phyloP scores from a whole-genome alignment of 2,888 invertebrate genomes.

The Leptopilina syphax region DNA sequence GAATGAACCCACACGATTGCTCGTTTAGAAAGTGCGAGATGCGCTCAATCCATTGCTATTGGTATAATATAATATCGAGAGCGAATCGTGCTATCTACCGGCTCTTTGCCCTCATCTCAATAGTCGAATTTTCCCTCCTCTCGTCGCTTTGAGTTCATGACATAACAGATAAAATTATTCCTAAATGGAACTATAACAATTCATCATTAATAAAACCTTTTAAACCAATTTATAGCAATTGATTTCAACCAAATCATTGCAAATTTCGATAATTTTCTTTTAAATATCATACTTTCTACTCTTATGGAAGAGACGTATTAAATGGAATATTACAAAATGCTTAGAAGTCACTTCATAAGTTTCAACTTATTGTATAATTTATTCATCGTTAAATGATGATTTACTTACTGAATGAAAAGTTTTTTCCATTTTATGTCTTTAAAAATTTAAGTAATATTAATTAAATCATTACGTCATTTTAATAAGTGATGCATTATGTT shows the following conservation, averaged over 20 bases:
- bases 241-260: neutral
- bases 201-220: neutral
- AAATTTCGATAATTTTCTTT: neutral
- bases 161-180: neutral
- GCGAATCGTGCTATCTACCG: slow-evolving; percentile 29
- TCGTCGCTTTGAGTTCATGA: neutral
- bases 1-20: slow-evolving; percentile 57
- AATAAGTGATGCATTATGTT: neutral
- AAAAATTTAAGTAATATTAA: neutral
- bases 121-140: neutral
- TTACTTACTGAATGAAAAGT: neutral
- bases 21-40: slow-evolving; percentile 64
- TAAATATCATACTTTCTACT: neutral
- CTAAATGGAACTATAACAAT: neutral
- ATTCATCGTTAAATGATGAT: neutral
- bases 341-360: neutral
- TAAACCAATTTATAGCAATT: neutral
- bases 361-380: neutral
- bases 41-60: slow-evolving; percentile 46
- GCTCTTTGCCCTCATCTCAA: slow-evolving; percentile 23
- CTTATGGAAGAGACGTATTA: neutral
- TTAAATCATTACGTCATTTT: neutral
- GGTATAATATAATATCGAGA: slow-evolving; percentile 16
- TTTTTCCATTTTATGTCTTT: neutral
- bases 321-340: neutral